Conservation (phyloP, 2,113 vertebrate species). For the Regulus satrapa region DNA sequence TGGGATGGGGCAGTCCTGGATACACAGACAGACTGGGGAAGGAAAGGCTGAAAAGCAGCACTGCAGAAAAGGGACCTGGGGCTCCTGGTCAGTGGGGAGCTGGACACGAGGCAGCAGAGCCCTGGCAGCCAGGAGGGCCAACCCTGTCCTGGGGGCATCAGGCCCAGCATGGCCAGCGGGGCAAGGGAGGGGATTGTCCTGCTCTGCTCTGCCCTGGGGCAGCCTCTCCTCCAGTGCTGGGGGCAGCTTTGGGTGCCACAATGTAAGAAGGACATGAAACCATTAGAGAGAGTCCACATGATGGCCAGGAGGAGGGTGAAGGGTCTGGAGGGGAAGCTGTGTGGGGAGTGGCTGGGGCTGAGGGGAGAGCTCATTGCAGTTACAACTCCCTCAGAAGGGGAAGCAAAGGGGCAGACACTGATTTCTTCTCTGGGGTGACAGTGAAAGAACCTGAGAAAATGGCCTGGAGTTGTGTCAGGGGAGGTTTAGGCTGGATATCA, state of each 20-base stretch:
- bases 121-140: neutral
- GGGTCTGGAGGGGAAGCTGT: fast-evolving
- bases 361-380: fast-evolving
- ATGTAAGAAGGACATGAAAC: neutral
- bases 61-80: fast-evolving
- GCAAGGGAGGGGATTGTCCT: neutral
- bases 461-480: neutral
- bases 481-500: neutral
- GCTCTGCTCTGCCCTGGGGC: fast-evolving
- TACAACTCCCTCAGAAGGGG: fast-evolving
- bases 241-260: too few species aligned
- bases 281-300: neutral
- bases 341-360: neutral
- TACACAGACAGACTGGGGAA: too few species aligned
- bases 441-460: fast-evolving
- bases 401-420: fast-evolving
- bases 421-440: neutral
- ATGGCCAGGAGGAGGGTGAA: fast-evolving
- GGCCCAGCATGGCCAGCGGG: fast-evolving
- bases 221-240: fast-evolving
- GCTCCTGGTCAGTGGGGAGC: fast-evolving
- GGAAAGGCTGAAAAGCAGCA: neutral
- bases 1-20: too few species aligned
- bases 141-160: neutral
- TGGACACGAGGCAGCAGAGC: neutral